A percentile compares a stretch with the other conserved stretches of the same genome.
These are phyloP conservation scores for Parauchenoglanis ngamensis DNA, from an alignment of 2,797 vertebrate species.

Conservation along the genomic window DNA sequence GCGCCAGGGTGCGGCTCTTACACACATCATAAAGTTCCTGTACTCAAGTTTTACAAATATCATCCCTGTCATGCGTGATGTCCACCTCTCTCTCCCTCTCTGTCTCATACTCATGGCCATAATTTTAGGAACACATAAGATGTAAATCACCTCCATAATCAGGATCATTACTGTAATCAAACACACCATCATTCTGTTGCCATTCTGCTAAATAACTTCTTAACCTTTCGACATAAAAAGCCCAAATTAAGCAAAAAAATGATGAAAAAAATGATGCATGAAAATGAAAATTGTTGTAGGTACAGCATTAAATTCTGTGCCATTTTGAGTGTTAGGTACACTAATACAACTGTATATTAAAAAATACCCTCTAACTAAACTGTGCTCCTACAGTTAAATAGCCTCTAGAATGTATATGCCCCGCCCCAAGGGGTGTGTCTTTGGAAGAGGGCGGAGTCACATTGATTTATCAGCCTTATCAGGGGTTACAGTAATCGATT, in stretches of 20 bases:
- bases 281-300: too few relatives aligned
- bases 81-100: neutral
- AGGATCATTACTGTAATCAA: neutral
- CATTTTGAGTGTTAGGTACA: too few relatives aligned
- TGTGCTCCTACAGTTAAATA: neutral
- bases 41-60: neutral
- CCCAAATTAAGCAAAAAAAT: neutral
- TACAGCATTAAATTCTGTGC: too few relatives aligned
- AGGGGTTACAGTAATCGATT: neutral
- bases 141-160: neutral
- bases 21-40: neutral
- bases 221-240: neutral
- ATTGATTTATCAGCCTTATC: neutral
- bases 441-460: neutral
- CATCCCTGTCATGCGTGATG: neutral
- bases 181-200: neutral
- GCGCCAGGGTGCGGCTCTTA: constrained; percentile 84
- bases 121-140: neutral
- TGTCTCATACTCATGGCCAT: neutral
- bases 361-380: neutral
- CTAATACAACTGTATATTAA: too few relatives aligned
- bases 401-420: neutral
- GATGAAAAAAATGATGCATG: neutral
- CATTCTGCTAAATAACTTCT: neutral
- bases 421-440: neutral